Conservation (phyloP, 1,140 invertebrate genomes). For the Drosophila ohnishii region DNA sequence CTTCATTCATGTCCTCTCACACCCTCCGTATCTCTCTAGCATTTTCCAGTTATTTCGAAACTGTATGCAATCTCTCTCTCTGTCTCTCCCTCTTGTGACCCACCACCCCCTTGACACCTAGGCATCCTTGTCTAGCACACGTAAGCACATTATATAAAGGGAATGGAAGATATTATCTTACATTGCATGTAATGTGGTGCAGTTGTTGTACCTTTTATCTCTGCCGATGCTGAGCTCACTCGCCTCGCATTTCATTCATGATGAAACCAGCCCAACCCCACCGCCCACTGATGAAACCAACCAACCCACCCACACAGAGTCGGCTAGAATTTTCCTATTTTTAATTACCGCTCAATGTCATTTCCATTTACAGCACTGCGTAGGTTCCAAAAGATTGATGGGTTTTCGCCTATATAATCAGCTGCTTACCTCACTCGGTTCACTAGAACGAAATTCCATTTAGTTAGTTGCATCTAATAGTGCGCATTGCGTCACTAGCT, state of each 20-base stretch:
- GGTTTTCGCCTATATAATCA: slow-evolving; percentile 34
- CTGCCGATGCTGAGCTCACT: slow-evolving; percentile 40
- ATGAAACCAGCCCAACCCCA: slow-evolving; percentile 25
- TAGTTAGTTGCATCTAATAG: slow-evolving; percentile 14
- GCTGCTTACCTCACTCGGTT: slow-evolving; percentile 45
- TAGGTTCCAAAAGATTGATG: slow-evolving; percentile 32
- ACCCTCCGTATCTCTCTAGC: slow-evolving; percentile 5
- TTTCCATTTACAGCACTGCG: slow-evolving; percentile 51
- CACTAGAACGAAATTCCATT: slow-evolving; percentile 13
- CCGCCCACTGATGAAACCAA: slow-evolving; percentile 34
- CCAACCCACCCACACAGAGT: slow-evolving; percentile 18
- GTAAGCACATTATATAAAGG: not conserved
- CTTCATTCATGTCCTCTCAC: slow-evolving; percentile 66
- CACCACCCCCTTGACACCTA: slow-evolving; percentile 8
- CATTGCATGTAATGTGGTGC: slow-evolving; percentile 21
- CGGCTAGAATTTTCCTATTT: slow-evolving; percentile 57
- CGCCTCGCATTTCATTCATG: slow-evolving; percentile 65
- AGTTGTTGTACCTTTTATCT: slow-evolving; percentile 23
- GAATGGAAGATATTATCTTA: slow-evolving; percentile 23
- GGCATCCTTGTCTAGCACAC: slow-evolving; percentile 33
- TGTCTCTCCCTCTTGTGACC: not conserved
- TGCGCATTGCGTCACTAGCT: slow-evolving; percentile 20
- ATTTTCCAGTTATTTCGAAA: slow-evolving; percentile 53
- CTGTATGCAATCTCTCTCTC: slow-evolving; percentile 29
- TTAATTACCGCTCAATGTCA: slow-evolving; percentile 70